Percentiles rank a stretch among this genome's conserved stretches.
Conservation (phyloP, 2,888 invertebrate genomes). For the Cosmia pyralina region DNA sequence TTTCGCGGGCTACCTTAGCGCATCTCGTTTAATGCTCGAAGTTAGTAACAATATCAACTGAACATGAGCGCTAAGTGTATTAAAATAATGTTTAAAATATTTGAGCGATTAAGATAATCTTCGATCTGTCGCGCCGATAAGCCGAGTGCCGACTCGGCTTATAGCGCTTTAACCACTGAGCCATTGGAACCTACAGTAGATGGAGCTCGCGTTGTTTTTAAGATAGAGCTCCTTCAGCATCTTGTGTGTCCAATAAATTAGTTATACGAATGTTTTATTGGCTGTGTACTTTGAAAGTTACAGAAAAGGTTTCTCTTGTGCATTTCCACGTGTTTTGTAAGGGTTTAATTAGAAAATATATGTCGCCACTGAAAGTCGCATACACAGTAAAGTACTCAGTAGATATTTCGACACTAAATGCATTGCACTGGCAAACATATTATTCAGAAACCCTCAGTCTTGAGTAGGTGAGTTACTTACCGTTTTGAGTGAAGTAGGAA, state of each 20-base stretch:
- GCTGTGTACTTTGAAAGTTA: background rate
- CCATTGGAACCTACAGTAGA: background rate
- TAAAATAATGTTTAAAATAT: background rate
- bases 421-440: background rate
- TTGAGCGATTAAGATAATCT: background rate
- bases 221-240: background rate
- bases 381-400: background rate
- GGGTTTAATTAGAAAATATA: background rate
- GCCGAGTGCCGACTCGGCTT: too few species aligned
- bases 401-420: background rate
- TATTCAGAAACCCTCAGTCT: too few species aligned
- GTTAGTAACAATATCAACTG: background rate
- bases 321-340: background rate
- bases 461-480: background rate
- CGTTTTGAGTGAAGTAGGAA: fast-evolving
- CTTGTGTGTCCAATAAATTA: background rate
- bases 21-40: background rate
- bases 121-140: too few species aligned
- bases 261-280: background rate
- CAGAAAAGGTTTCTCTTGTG: background rate
- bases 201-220: background rate
- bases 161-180: background rate
- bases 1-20: too few species aligned
- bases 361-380: background rate
- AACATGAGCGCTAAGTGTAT: background rate